Conservation (phyloP, 2,888 invertebrate genomes). For the Nomada fucata region DNA sequence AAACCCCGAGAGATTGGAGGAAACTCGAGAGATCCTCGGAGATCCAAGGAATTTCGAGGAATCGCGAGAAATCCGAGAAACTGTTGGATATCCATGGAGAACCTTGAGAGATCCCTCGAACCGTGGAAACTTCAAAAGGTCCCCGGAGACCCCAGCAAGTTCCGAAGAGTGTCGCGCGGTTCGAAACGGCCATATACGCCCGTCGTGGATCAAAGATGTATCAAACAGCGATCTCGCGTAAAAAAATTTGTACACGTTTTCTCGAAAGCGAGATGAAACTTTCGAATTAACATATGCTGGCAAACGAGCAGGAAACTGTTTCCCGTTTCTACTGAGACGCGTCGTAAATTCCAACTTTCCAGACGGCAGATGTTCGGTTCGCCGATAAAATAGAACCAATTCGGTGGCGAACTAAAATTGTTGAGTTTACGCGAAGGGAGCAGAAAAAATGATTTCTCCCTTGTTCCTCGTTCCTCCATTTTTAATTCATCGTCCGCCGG, state of each 20-base stretch:
- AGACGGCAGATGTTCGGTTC: conserved; percentile 11
- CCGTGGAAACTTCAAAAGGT: conserved; percentile 14
- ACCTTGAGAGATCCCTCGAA: conserved; percentile 11
- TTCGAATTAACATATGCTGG: not conserved
- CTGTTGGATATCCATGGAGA: conserved; percentile 2
- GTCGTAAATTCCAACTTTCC: conserved; percentile 12
- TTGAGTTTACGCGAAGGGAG: not conserved
- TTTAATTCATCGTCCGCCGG: too few relatives aligned
- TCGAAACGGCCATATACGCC: too few relatives aligned
- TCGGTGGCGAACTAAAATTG: not conserved
- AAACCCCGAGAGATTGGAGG: conserved; percentile 9
- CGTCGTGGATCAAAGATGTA: too few relatives aligned
- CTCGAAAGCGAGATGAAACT: not conserved
- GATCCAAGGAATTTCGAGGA: conserved; percentile 12
- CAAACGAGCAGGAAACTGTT: not conserved
- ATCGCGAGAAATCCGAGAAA: conserved; percentile 21
- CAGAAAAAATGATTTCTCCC: too few relatives aligned
- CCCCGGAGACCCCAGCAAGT: not conserved
- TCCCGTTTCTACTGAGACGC: not conserved
- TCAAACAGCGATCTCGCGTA: too few relatives aligned
- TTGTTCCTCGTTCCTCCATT: not conserved
- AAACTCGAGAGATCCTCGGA: not conserved
- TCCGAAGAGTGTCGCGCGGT: not conserved
- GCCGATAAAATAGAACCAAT: conserved; percentile 21
- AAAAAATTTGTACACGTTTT: not conserved